phyloP scores from a whole-genome alignment of 2,888 invertebrate genomes.

The Osmoderma eremita region DNA sequence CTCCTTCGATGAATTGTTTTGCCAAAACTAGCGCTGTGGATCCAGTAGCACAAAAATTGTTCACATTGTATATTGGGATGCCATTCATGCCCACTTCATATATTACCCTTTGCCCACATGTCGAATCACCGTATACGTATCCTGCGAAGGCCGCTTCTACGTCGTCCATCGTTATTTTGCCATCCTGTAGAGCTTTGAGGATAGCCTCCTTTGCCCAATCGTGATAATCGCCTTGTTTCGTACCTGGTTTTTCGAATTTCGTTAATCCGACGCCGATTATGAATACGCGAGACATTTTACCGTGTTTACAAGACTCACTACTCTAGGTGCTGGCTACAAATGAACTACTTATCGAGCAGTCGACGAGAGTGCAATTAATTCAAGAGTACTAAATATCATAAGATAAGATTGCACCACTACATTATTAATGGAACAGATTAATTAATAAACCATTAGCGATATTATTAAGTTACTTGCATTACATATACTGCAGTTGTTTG shows the following conservation, averaged over 20 bases:
- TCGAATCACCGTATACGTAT: slow-evolving; percentile 94
- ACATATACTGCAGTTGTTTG: too few relatives aligned
- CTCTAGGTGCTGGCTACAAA: too few relatives aligned
- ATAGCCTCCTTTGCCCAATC: slow-evolving; percentile 96
- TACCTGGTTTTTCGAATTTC: slow-evolving; percentile 95
- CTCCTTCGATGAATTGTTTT: slow-evolving; percentile 90
- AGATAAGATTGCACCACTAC: too few relatives aligned
- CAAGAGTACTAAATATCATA: too few relatives aligned
- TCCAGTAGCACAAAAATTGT: slow-evolving; percentile 98
- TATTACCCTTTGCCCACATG: slow-evolving; percentile 92
- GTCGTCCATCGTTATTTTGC: slow-evolving; percentile 77
- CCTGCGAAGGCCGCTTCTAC: slow-evolving; percentile 92
- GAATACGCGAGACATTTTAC: slow-evolving; percentile 73
- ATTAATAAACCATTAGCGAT: too few relatives aligned
- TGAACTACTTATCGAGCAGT: too few relatives aligned
- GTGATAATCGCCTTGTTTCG: slow-evolving; percentile 84
- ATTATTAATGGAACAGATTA: too few relatives aligned
- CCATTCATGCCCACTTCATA: slow-evolving; percentile 96
- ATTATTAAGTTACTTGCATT: too few relatives aligned
- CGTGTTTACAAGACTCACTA: too few relatives aligned
- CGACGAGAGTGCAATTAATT: too few relatives aligned
- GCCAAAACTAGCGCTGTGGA: slow-evolving; percentile 90
- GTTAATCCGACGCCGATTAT: slow-evolving; percentile 98
- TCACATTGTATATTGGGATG: slow-evolving; percentile 97
- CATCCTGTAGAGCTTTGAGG: slow-evolving; percentile 85